Evolutionary conservation across 2,797 vertebrate species (phyloP).

Genomic region (Sebastes vulpes): DNA sequence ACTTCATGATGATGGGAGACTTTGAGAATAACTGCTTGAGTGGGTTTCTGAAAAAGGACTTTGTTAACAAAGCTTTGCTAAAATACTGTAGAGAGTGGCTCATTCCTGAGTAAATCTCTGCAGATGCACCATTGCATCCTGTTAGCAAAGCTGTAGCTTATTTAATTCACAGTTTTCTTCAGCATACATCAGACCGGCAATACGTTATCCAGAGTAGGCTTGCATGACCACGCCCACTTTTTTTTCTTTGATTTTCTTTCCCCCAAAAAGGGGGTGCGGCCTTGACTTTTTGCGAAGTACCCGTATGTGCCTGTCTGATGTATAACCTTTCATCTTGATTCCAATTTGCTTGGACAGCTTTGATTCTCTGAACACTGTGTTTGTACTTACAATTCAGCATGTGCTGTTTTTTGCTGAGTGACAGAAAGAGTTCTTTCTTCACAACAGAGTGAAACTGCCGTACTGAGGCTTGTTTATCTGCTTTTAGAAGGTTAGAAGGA

Average conservation of each 20-base stretch:
- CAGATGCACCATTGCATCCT: background rate
- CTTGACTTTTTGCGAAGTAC: no score
- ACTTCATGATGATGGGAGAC: constrained; percentile 12
- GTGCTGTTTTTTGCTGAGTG: background rate
- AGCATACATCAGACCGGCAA: background rate
- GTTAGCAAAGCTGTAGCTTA: background rate
- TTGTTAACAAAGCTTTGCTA: background rate
- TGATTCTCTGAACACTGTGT: background rate
- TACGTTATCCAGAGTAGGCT: no score
- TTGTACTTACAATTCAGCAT: background rate
- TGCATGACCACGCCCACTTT: no score
- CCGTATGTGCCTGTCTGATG: no score
- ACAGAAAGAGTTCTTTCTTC: background rate
- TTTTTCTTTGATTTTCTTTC: no score
- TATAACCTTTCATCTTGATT: background rate
- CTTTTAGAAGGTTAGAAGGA: background rate
- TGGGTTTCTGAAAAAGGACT: background rate
- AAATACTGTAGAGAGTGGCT: background rate
- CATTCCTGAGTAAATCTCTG: background rate
- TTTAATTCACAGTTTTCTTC: background rate
- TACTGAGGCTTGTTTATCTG: background rate
- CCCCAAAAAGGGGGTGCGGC: no score
- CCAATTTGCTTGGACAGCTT: background rate
- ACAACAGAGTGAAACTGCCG: background rate
- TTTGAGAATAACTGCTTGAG: background rate